Evolutionary conservation across 2,113 vertebrate genomes (phyloP), one percentile per base, ranked within the genome.

Genomic region (Seriola rivoliana): DNA sequence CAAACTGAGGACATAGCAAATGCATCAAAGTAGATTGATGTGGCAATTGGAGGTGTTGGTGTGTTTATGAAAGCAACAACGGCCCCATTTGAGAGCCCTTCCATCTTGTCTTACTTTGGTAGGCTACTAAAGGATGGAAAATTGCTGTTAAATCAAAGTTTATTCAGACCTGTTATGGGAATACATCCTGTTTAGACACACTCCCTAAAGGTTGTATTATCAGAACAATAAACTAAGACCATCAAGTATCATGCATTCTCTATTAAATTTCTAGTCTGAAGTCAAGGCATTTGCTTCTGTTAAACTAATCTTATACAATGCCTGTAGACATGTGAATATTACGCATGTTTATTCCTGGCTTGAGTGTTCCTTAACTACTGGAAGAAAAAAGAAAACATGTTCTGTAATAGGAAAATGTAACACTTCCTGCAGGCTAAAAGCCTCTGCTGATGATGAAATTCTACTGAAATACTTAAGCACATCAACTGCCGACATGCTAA

Each of bases 31-130:
- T 38, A 38, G 71, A 77, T 60, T 82, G 32, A 85, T 75, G 81
- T 11, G 8, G 16, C 23, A 48, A 73, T 66, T 62, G 36, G 65
- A 70, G 69, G 23, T 50, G 66, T 71, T 64, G 42, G 46, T 11
- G 23, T 59, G 21, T 77, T 75, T n/a, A 66, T 63, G 58, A 81
- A 82, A 86, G 66, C 44, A 85, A 66, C 52, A 76, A 58, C 5
- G 19, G 38, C 8, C 1, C 12, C 21, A 19, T 82, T 71, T 70
- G 19, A 38, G 52, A 71, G 36, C n/a, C 14, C 32, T 59, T 76
- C 71, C 29, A 19, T 17, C 16, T 64, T 65, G 21, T 80, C 62
- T 67, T 36, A 46, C 76, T 79, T 58, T 14, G 7, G 55, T 42
- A 2, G 29, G 34, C 34, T 32, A 9, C 40, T n/a, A 62, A 1